These are phyloP conservation scores for Scolanthus callimorphus DNA, from an alignment of 92 coral and sea anemone genomes.

Conservation along the genomic window DNA sequence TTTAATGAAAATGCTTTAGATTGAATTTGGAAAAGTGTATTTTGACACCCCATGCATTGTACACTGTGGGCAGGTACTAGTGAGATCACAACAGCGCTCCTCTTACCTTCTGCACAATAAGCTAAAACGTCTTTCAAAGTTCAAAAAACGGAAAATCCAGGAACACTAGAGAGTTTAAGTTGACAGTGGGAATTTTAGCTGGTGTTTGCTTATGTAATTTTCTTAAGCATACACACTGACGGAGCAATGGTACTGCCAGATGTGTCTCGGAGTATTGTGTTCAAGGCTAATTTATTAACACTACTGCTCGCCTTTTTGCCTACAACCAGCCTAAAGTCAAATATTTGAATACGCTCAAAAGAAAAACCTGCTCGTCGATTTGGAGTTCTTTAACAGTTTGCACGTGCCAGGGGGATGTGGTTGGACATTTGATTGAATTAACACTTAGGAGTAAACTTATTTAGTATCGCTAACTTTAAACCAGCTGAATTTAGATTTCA, in stretches of 20 bases:
- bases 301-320: neutral
- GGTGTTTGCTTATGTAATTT: slow-evolving; percentile 3
- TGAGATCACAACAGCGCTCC: neutral
- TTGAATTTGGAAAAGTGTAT: neutral
- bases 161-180: neutral
- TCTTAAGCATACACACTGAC: slow-evolving; percentile 1
- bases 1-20: neutral
- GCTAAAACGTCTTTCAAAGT: slow-evolving; percentile 1
- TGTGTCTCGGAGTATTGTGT: neutral
- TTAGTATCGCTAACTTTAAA: too few relatives aligned
- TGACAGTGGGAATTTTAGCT: neutral
- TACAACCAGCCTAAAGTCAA: neutral
- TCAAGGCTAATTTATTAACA: neutral
- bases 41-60: neutral
- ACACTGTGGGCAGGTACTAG: neutral
- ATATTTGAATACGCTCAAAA: slow-evolving; percentile 6
- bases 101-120: neutral
- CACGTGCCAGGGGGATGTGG: neutral
- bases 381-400: neutral
- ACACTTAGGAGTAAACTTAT: neutral
- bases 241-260: neutral
- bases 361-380: neutral
- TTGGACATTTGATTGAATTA: neutral
- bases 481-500: neutral
- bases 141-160: neutral